Conservation (phyloP, 2,113 vertebrate species). For the Oxyruncus cristatus region DNA sequence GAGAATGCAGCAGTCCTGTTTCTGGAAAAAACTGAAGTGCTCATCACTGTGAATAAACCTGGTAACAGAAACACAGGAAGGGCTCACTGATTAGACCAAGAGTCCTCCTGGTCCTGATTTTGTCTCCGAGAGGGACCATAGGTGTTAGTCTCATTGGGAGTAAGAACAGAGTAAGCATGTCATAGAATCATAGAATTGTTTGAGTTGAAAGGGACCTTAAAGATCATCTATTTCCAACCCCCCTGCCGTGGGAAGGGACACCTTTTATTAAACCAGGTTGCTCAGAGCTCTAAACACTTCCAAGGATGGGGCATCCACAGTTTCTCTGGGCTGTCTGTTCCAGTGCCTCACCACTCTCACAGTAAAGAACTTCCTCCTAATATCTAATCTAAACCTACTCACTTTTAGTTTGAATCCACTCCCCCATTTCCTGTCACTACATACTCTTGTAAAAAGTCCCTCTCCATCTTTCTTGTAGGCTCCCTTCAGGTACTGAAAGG, state of each 20-base stretch:
- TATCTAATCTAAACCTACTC: neutral
- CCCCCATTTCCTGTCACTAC: neutral
- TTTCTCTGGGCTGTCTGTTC: neutral
- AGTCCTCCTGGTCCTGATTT: fast-evolving
- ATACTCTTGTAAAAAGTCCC: neutral
- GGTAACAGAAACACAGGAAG: neutral
- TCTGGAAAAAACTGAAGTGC: neutral
- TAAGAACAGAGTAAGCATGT: neutral
- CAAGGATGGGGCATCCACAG: neutral
- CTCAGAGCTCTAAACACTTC: neutral
- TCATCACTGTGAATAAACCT: neutral
- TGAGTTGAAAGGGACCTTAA: neutral
- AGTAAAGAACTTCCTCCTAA: neutral
- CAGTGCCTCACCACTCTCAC: neutral
- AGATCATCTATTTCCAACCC: neutral
- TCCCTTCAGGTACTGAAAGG: neutral
- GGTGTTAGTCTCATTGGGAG: neutral
- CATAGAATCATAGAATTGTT: neutral
- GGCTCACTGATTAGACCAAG: neutral
- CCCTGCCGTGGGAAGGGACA: neutral
- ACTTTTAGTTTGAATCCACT: neutral
- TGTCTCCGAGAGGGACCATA: neutral
- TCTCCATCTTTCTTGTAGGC: neutral
- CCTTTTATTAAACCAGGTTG: neutral
- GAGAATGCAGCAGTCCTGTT: neutral